Evolutionary conservation across 2,888 invertebrate species (phyloP), one percentile per base, ranked within the genome.

Genomic region (Morpho helenor): DNA sequence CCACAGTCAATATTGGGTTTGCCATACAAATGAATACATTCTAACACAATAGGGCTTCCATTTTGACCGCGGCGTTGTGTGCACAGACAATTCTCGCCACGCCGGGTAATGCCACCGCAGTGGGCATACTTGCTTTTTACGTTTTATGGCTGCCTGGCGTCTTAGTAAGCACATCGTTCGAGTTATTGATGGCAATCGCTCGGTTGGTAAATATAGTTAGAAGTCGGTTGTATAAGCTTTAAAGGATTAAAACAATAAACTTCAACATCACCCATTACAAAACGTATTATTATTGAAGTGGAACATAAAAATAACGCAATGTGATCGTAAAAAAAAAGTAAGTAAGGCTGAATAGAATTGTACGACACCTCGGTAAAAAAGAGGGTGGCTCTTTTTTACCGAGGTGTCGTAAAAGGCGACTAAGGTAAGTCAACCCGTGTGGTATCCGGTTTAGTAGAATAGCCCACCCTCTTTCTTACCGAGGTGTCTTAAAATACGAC

Each of bases 21-120:
- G 74, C 86, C 82, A 84, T 86, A 89, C 88, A 88, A 89, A 89
- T 88, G 87, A 87, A 88, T 89, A 89, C 87, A 86, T 87, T 85
- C 80, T 85, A 82, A 80, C 80, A 88, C 86, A 88, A 88, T 83
- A 73, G 77, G 72, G 76, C 84, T 86, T 87, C 88, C 87, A 88
- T 87, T 85, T 87, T 86, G 86, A 85, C 86, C 85, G 83, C 71
- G 75, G 74, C 75, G 73, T 75, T 86, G 84, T 89, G 87, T 88
- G 80, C 76, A 62, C 75, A 78, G 82, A 81, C 86, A 87, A 88
- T 88, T 88, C 87, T 81, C 85, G 77, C 77, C 76, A 67, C 75
- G 70, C 75, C 68, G 70, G 75, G 75, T 75, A 73, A 77, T 83
- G 78, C 86, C 87, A 87, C 84, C 84, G 74, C 73, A 74, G 84